These are phyloP conservation scores for Chaetoderma sp. DNA, from an alignment of 2,888 invertebrate species.

Conservation along the genomic window DNA sequence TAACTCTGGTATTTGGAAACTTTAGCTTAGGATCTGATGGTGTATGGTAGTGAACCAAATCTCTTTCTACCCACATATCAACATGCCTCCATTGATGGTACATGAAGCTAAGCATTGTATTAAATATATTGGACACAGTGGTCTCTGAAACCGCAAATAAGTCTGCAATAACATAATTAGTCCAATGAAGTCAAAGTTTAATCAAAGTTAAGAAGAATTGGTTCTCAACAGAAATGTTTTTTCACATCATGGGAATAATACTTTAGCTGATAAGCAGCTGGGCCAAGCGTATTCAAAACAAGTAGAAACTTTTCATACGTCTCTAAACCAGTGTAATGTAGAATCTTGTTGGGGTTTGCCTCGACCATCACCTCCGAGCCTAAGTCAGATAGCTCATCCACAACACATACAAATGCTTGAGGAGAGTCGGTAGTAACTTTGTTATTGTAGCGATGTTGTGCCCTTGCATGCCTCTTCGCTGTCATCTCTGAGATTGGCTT, in stretches of 20 bases:
- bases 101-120: slow-evolving; percentile 23
- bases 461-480: too few relatives aligned
- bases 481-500: too few relatives aligned
- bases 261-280: background rate
- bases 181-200: background rate
- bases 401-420: too few relatives aligned
- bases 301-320: background rate
- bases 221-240: background rate
- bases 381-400: too few relatives aligned
- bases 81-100: slow-evolving; percentile 12
- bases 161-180: background rate
- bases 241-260: background rate
- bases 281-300: background rate
- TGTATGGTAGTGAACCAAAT: slow-evolving; percentile 16
- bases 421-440: too few relatives aligned
- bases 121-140: slow-evolving; percentile 26
- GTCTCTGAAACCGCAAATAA: slow-evolving; percentile 24
- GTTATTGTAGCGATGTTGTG: too few relatives aligned
- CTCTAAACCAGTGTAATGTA: background rate
- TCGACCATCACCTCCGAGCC: too few relatives aligned
- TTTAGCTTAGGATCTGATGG: slow-evolving; percentile 14
- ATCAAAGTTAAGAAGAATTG: background rate
- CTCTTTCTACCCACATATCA: slow-evolving; percentile 10
- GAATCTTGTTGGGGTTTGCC: background rate
- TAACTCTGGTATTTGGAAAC: slow-evolving; percentile 28